phyloP scores from a whole-genome alignment of 2,113 vertebrate genomes.

The Sylvia atricapilla region DNA sequence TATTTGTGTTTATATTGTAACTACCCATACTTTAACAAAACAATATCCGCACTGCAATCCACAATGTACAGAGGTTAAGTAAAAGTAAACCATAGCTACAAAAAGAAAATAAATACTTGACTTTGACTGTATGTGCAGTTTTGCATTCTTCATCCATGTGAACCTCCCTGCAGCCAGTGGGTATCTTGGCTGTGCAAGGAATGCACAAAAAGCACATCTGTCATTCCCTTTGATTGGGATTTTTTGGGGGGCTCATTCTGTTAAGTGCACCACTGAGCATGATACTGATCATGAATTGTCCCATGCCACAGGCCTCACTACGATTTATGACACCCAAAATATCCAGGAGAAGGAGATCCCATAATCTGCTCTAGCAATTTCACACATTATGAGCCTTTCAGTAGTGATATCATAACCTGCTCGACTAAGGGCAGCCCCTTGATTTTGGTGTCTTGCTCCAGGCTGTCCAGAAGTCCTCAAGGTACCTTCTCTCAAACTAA shows the following conservation, averaged over 20 bases:
- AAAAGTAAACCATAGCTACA: slow-evolving; percentile 42
- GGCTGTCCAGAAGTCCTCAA: background rate
- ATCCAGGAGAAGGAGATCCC: background rate
- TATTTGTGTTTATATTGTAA: slow-evolving; percentile 63
- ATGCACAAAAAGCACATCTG: background rate
- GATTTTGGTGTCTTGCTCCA: background rate
- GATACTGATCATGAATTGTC: background rate
- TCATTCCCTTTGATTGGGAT: background rate
- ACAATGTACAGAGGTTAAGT: slow-evolving; percentile 30
- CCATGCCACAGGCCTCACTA: background rate
- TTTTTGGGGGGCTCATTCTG: background rate
- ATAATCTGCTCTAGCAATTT: background rate
- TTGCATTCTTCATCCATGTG: slow-evolving; percentile 5
- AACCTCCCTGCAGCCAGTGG: background rate
- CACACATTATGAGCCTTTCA: background rate
- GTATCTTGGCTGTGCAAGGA: background rate
- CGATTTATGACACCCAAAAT: background rate
- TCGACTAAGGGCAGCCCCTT: background rate
- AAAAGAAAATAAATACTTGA: slow-evolving; percentile 51
- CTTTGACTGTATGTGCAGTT: background rate
- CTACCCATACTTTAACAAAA: slow-evolving; percentile 55
- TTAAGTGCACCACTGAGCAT: background rate
- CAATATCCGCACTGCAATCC: slow-evolving; percentile 38
- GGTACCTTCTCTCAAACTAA: background rate
- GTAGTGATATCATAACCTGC: background rate